Conservation (phyloP, 2,888 invertebrate species). For the Amorpha juglandis region DNA sequence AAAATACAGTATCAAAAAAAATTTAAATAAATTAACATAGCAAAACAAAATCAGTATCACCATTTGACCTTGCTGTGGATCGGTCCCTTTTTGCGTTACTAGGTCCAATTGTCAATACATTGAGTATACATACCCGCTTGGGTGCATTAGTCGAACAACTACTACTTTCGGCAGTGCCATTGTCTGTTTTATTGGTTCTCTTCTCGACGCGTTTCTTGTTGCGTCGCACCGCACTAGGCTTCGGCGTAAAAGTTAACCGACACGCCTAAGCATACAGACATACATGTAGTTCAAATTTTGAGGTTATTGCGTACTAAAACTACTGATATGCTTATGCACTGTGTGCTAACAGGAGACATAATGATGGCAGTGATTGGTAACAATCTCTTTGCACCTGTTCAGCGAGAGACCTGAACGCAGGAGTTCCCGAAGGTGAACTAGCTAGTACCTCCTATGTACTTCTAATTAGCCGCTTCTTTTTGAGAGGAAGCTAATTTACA, state of each 20-base stretch:
- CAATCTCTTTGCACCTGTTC: too few species aligned
- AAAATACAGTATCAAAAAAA: too few species aligned
- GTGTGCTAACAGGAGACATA: not conserved
- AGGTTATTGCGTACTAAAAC: not conserved
- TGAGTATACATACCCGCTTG: constrained; percentile 50
- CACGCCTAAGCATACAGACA: constrained; percentile 39
- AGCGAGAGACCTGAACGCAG: too few species aligned
- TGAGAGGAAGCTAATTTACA: too few species aligned
- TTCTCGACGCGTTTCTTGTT: constrained; percentile 40
- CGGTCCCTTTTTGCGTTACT: too few species aligned
- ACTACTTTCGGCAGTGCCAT: constrained; percentile 39
- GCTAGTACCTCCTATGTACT: too few species aligned
- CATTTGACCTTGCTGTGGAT: too few species aligned
- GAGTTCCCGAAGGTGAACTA: too few species aligned
- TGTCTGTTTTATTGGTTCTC: constrained; percentile 34
- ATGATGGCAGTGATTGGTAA: too few species aligned
- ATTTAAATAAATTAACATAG: too few species aligned
- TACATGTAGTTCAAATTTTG: constrained; percentile 10
- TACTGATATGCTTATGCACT: not conserved
- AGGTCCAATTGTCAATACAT: not conserved
- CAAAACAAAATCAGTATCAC: too few species aligned
- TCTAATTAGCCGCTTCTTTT: too few species aligned
- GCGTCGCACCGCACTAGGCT: constrained; percentile 32
- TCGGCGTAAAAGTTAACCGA: constrained; percentile 43
- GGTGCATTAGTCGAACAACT: constrained; percentile 42